These are phyloP conservation scores for Orcinus orca DNA, from an alignment of 2,113 vertebrate genomes.

Conservation along the genomic window DNA sequence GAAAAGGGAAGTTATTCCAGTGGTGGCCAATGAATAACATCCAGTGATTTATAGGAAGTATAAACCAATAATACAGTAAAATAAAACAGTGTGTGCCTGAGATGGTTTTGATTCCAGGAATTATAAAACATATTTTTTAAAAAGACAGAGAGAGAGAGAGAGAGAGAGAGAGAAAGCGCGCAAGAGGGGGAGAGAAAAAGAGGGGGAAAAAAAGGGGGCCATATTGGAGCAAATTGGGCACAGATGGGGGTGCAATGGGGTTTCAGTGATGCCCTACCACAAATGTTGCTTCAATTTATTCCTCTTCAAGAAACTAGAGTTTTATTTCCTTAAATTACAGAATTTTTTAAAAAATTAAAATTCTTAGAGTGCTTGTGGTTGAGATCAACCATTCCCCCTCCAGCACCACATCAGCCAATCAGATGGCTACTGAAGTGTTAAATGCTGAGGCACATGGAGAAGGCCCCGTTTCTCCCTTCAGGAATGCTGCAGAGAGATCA, in stretches of 20 bases:
- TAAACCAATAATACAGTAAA: conserved; percentile 99
- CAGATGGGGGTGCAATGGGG: conserved; percentile 89
- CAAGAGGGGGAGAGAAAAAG: conserved; percentile 27
- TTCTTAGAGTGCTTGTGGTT: conserved; percentile 80
- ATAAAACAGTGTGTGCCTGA: conserved; percentile 90
- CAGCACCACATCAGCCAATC: conserved; percentile 56
- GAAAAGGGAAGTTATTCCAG: conserved; percentile 90
- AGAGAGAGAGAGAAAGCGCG: conserved; percentile 22
- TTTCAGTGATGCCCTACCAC: conserved; percentile 82
- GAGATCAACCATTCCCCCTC: conserved; percentile 76
- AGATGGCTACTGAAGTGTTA: conserved; percentile 79
- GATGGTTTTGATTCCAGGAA: conserved; percentile 97
- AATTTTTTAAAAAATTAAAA: conserved; percentile 84
- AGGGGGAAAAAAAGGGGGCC: conserved; percentile 75
- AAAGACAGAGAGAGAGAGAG: neutral
- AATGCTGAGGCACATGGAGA: conserved; percentile 63
- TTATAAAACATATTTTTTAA: conserved; percentile 91
- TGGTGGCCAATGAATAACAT: conserved; percentile 92
- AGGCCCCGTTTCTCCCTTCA: neutral
- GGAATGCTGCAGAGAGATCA: conserved; percentile 16
- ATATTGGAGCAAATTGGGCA: conserved; percentile 94
- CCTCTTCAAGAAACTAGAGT: conserved; percentile 79
- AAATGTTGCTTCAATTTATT: conserved; percentile 86
- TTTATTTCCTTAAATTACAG: conserved; percentile 83
- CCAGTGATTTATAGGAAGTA: conserved; percentile 98